phyloP scores from a whole-genome alignment of 2,888 invertebrate genomes.

The Pocota personata region DNA sequence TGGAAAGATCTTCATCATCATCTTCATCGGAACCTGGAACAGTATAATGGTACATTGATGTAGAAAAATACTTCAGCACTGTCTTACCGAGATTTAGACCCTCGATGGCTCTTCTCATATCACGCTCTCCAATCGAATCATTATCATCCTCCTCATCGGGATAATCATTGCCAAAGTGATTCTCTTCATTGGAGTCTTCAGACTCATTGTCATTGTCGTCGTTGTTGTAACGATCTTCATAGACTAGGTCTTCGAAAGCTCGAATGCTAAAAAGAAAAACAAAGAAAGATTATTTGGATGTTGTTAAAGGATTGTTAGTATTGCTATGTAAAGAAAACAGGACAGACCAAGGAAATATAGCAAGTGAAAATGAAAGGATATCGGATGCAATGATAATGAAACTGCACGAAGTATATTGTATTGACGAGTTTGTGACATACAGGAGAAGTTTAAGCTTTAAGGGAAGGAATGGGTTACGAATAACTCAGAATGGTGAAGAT shows the following conservation, averaged over 20 bases:
- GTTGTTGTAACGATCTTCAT: constrained; percentile 79
- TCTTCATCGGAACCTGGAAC: constrained; percentile 73
- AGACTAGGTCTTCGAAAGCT: constrained; percentile 78
- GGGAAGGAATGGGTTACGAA: too few species aligned
- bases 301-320: too few species aligned
- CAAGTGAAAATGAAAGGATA: too few species aligned
- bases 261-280: constrained; percentile 76
- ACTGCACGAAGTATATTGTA: too few species aligned
- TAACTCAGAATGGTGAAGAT: too few species aligned
- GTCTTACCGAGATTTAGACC: constrained; percentile 79
- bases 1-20: constrained; percentile 75
- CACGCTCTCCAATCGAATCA: constrained; percentile 80
- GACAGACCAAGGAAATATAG: too few species aligned
- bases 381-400: too few species aligned
- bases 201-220: constrained; percentile 83
- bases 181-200: constrained; percentile 91
- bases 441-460: too few species aligned
- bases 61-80: not conserved
- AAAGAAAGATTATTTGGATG: not conserved
- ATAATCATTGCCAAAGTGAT: constrained; percentile 90
- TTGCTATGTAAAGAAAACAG: too few species aligned
- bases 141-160: constrained; percentile 87
- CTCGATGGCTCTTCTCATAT: constrained; percentile 86
- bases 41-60: not conserved
- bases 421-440: too few species aligned